Percentiles rank a stretch among this genome's conserved stretches.
Conservation (phyloP, 35 echinoderm and acorn worm genomes). For the Apostichopus japonicus region DNA sequence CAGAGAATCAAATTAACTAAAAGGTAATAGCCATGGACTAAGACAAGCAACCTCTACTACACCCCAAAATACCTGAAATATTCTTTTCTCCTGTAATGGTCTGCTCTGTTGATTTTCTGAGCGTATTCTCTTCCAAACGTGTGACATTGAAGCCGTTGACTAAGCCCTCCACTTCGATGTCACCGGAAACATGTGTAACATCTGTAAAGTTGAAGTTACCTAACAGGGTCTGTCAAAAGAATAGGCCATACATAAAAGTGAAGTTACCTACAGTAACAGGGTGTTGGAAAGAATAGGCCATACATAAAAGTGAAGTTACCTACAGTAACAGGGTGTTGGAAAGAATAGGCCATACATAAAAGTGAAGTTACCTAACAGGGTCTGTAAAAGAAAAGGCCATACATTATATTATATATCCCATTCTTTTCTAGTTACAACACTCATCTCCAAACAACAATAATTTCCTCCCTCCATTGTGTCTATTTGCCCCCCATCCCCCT, state of each 20-base stretch:
- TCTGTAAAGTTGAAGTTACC: constrained; percentile 22
- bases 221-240: constrained; percentile 10
- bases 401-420: too few species aligned
- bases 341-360: constrained; percentile 2
- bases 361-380: background rate
- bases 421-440: too few species aligned
- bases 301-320: too few species aligned
- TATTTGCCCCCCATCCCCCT: too few species aligned
- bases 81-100: constrained; percentile 51
- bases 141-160: constrained; percentile 45
- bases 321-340: too few species aligned
- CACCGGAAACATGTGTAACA: background rate
- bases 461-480: too few species aligned
- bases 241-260: too few species aligned
- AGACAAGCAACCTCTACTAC: background rate
- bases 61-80: constrained; percentile 17
- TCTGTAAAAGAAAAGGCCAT: background rate
- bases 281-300: too few species aligned
- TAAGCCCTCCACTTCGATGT: background rate
- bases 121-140: background rate
- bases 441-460: too few species aligned
- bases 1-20: too few species aligned
- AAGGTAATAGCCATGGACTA: too few species aligned
- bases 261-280: too few species aligned
- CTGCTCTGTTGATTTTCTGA: constrained; percentile 46